phyloP scores from a whole-genome alignment of 2,113 vertebrate genomes.

The Speoplatyrhinus poulsoni region DNA sequence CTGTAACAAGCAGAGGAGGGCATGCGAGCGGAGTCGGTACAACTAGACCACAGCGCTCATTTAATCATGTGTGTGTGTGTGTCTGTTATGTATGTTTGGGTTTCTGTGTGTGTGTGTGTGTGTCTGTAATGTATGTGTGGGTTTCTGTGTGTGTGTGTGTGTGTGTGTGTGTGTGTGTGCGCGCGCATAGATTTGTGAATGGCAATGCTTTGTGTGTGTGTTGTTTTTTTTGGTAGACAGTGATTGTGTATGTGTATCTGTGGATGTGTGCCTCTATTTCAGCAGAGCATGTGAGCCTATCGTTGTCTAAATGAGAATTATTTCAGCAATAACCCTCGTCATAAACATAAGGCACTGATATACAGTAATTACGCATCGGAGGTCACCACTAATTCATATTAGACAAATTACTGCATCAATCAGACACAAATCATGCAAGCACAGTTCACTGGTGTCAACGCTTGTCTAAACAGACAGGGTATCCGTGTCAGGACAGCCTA shows the following conservation, averaged over 20 bases:
- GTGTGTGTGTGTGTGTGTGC: neutral
- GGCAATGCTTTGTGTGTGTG: conserved; percentile 1
- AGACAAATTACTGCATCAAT: conserved; percentile 52
- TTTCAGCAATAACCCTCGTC: conserved; percentile 25
- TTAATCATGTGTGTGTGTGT: conserved; percentile 34
- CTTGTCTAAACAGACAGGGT: conserved; percentile 61
- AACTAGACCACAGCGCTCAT: conserved; percentile 32
- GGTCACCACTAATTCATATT: conserved; percentile 35
- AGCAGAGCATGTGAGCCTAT: conserved; percentile 14
- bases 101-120: conserved; percentile 2
- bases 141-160: conserved; percentile 6
- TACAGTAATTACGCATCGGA: conserved; percentile 42
- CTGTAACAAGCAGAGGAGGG: conserved; percentile 49
- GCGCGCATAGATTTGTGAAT: neutral
- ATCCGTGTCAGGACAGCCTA: conserved; percentile 51
- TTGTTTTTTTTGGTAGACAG: too few relatives aligned
- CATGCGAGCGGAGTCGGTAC: conserved; percentile 26
- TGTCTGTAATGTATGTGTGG: too few relatives aligned
- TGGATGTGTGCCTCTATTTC: neutral
- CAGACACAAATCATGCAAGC: conserved; percentile 53
- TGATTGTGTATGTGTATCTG: conserved; percentile 9
- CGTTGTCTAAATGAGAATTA: conserved; percentile 19
- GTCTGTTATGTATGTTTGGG: too few relatives aligned
- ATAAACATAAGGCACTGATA: conserved; percentile 39
- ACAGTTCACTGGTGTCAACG: conserved; percentile 49